Evolutionary conservation across 1,140 invertebrate species (phyloP).

Genomic region (Neotoxoptera formosana): DNA sequence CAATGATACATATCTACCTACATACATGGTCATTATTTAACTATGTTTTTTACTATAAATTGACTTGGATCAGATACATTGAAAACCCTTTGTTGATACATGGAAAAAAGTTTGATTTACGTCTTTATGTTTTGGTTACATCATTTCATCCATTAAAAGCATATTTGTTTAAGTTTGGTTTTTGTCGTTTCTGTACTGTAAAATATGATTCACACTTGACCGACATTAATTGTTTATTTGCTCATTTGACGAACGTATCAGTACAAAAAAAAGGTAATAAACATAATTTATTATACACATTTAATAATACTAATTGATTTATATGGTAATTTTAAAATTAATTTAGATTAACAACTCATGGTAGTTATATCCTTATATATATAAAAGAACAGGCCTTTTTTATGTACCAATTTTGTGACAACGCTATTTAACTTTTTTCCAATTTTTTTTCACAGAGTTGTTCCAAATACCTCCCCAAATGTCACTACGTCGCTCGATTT

Average conservation of each 20-base stretch:
- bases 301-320: neutral
- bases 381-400: no score
- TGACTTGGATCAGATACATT: conserved; percentile 70
- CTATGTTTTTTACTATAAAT: neutral
- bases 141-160: conserved; percentile 83
- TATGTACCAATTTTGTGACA: no score
- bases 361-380: neutral
- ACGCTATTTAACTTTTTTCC: no score
- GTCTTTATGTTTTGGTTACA: conserved; percentile 83
- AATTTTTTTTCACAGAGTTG: no score
- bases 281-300: neutral
- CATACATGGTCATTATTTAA: no score
- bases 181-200: conserved; percentile 84
- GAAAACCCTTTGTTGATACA: conserved; percentile 85
- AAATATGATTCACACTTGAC: conserved; percentile 75
- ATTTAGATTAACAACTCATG: neutral
- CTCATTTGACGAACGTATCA: conserved; percentile 85
- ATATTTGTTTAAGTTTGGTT: conserved; percentile 77
- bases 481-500: no score
- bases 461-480: no score
- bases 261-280: conserved; percentile 79
- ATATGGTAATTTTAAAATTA: neutral
- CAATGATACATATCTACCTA: no score
- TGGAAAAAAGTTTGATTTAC: conserved; percentile 87
- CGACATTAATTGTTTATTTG: conserved; percentile 86